Evolutionary conservation across 1,140 invertebrate species (phyloP).

Genomic region (Cotesia typhae): DNA sequence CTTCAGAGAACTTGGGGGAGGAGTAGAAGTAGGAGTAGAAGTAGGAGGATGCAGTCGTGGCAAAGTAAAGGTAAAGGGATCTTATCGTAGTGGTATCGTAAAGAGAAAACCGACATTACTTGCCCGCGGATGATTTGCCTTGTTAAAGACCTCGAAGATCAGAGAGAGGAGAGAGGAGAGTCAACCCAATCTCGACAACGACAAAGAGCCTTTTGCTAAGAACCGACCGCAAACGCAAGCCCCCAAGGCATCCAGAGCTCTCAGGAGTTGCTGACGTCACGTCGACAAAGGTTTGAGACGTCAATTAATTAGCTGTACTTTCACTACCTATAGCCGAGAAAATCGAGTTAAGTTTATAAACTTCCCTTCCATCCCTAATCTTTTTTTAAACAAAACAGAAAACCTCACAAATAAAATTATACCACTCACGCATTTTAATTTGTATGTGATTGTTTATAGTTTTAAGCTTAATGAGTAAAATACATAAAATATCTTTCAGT

Average conservation of each 20-base stretch:
- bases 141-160: conserved; percentile 41
- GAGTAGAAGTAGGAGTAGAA: background rate
- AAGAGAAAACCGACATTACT: conserved; percentile 43
- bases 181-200: conserved; percentile 37
- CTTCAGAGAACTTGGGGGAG: no score
- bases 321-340: conserved; percentile 40
- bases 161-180: conserved; percentile 16
- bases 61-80: conserved; percentile 29
- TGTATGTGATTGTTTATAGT: background rate
- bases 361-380: conserved; percentile 14
- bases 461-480: no score
- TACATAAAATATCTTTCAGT: no score
- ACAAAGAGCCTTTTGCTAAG: conserved; percentile 48
- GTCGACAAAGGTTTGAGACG: conserved; percentile 57
- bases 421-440: background rate
- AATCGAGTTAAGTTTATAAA: conserved; percentile 42
- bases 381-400: background rate
- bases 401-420: background rate
- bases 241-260: conserved; percentile 45
- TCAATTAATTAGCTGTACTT: conserved; percentile 58
- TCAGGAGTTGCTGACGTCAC: conserved; percentile 47
- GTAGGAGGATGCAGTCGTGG: background rate
- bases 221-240: conserved; percentile 46
- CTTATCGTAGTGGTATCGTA: conserved; percentile 32
- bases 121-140: conserved; percentile 45